phyloP scores from a whole-genome alignment of 2,888 invertebrate genomes.

The Amphiduros pacificus region DNA sequence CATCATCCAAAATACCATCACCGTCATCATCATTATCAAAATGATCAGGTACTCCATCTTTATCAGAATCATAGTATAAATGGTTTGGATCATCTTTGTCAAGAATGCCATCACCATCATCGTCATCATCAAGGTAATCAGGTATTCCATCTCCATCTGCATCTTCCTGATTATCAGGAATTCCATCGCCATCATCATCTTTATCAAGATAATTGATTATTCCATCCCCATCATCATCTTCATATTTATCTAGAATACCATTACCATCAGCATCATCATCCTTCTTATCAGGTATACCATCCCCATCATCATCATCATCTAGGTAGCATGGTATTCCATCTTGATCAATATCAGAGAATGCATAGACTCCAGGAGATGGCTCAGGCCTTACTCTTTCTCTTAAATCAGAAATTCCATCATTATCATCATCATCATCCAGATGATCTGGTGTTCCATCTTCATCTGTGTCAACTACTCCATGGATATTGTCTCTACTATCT shows the following conservation, averaged over 20 bases:
- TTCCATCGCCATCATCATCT: slow-evolving; percentile 36
- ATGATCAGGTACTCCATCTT: slow-evolving; percentile 50
- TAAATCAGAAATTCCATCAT: slow-evolving; percentile 51
- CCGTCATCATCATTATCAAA: slow-evolving; percentile 39
- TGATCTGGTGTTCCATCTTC: slow-evolving; percentile 32
- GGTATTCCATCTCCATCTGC: slow-evolving; percentile 45
- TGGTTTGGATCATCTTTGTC: slow-evolving; percentile 35
- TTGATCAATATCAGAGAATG: slow-evolving; percentile 35
- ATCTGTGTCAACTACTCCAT: slow-evolving; percentile 30
- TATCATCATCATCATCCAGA: slow-evolving; percentile 40
- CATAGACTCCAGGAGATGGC: slow-evolving; percentile 32
- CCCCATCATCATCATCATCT: slow-evolving; percentile 39
- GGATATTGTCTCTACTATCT: slow-evolving; percentile 21
- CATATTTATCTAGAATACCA: slow-evolving; percentile 39
- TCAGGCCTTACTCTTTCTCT: slow-evolving; percentile 32
- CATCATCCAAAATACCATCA: slow-evolving; percentile 32
- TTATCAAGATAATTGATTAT: slow-evolving; percentile 39
- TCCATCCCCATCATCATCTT: slow-evolving; percentile 41
- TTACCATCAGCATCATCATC: slow-evolving; percentile 33
- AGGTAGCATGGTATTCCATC: slow-evolving; percentile 43
- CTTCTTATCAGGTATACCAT: slow-evolving; percentile 32
- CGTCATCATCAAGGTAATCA: slow-evolving; percentile 40
- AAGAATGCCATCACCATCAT: slow-evolving; percentile 47
- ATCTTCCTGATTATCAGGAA: slow-evolving; percentile 26
- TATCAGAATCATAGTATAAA: slow-evolving; percentile 44